A percentile compares a stretch with the other conserved stretches of the same genome.
phyloP scores from a whole-genome alignment of 2,113 vertebrate species.

The Misgurnus mizolepis region DNA sequence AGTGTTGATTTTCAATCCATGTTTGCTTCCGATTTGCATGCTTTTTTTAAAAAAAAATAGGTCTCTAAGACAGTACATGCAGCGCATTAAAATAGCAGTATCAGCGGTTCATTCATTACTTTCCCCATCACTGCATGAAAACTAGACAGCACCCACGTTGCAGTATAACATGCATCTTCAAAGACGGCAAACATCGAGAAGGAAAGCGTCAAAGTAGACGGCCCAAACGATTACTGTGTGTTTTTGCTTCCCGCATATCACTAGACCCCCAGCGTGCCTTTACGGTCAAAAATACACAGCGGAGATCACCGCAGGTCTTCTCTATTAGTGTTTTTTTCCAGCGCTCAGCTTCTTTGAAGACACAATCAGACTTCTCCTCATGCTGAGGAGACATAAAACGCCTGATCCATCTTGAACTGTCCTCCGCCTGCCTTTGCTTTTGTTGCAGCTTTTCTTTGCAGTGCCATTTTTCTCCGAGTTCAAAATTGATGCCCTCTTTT shows the following conservation, averaged over 20 bases:
- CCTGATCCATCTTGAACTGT: slow-evolving; percentile 41
- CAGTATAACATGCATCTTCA: neutral
- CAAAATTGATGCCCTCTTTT: slow-evolving; percentile 24
- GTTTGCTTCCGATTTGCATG: no score
- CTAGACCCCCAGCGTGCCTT: neutral
- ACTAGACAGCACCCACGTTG: neutral
- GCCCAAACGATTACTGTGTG: neutral
- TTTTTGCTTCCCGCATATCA: slow-evolving; percentile 12
- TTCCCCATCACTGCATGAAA: neutral
- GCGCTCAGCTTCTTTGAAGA: slow-evolving; percentile 17
- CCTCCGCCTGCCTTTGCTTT: slow-evolving; percentile 3
- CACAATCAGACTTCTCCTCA: slow-evolving; percentile 29
- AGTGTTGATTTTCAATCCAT: no score
- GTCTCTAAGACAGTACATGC: no score
- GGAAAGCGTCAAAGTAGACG: neutral
- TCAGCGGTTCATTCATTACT: no score
- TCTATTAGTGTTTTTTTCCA: slow-evolving; percentile 16
- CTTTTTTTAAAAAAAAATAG: no score
- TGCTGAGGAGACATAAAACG: slow-evolving; percentile 43
- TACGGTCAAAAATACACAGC: slow-evolving; percentile 1
- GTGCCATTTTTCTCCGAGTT: slow-evolving; percentile 6
- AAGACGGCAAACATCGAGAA: neutral
- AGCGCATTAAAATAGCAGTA: no score
- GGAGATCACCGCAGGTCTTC: neutral
- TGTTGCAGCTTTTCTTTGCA: slow-evolving; percentile 34